Conservation (phyloP, 1,140 invertebrate genomes). For the Euglossa dilemma region DNA sequence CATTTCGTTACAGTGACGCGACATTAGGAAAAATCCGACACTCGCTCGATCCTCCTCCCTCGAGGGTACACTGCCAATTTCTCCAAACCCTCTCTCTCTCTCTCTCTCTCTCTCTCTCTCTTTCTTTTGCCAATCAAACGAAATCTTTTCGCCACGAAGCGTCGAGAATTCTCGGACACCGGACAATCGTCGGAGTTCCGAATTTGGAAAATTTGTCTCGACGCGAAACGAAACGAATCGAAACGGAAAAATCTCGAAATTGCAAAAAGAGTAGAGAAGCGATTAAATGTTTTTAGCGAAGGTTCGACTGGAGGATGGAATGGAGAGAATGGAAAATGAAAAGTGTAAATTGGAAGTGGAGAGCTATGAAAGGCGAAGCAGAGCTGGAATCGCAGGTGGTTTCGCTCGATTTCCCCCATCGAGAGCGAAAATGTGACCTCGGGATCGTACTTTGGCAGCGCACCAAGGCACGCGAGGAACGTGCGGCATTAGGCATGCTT, state of each 20-base stretch:
- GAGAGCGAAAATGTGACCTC: conserved; percentile 55
- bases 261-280: too few relatives aligned
- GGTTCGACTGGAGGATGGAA: too few relatives aligned
- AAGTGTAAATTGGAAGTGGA: neutral
- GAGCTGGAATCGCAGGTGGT: neutral
- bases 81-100: too few relatives aligned
- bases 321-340: neutral
- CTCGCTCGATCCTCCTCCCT: too few relatives aligned
- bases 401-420: conserved; percentile 34
- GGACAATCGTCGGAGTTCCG: too few relatives aligned
- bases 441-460: conserved; percentile 42
- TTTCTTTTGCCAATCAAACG: too few relatives aligned
- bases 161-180: too few relatives aligned
- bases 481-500: conserved; percentile 46
- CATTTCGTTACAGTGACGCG: neutral
- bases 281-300: too few relatives aligned
- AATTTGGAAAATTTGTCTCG: too few relatives aligned
- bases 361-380: neutral
- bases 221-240: neutral
- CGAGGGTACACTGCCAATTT: too few relatives aligned
- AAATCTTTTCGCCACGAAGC: too few relatives aligned
- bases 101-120: too few relatives aligned
- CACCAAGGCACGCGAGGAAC: conserved; percentile 46
- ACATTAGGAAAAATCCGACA: neutral
- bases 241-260: neutral